phyloP scores from a whole-genome alignment of 2,797 vertebrate genomes.

The Hoplostethus mediterraneus region DNA sequence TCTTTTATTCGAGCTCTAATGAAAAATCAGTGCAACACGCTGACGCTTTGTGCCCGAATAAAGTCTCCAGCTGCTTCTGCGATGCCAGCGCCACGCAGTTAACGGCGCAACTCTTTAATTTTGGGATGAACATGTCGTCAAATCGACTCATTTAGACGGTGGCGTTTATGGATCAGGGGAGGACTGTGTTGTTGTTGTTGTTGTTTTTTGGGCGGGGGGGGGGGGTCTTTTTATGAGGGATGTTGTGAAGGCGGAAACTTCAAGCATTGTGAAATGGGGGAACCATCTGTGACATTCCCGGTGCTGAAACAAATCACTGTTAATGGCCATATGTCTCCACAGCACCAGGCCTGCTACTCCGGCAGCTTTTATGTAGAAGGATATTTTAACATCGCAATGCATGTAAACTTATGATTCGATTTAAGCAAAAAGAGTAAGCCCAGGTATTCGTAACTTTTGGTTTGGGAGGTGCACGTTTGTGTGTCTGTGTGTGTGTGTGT shows the following conservation, averaged over 20 bases:
- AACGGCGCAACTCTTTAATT: constrained; percentile 60
- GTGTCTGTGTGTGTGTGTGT: constrained; percentile 7
- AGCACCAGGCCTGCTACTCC: constrained; percentile 29
- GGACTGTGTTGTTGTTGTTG: constrained; percentile 42
- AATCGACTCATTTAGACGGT: constrained; percentile 63
- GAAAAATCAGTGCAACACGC: constrained; percentile 15
- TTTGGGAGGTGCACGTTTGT: background rate
- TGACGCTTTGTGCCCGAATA: constrained; percentile 41
- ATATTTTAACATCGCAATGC: background rate
- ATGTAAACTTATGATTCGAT: background rate
- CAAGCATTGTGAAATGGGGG: constrained; percentile 59
- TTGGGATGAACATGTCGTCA: constrained; percentile 62
- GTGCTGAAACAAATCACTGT: constrained; percentile 71
- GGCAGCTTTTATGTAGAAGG: background rate
- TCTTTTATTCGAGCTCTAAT: constrained; percentile 11
- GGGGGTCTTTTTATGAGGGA: constrained; percentile 69
- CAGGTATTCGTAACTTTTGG: constrained; percentile 11
- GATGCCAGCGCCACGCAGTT: constrained; percentile 54
- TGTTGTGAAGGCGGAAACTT: constrained; percentile 64
- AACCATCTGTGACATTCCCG: constrained; percentile 76
- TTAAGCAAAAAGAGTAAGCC: background rate
- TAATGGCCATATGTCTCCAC: constrained; percentile 79
- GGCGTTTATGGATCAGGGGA: constrained; percentile 71
- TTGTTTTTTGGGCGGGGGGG: no score
- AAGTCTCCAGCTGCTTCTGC: constrained; percentile 76